Base-by-base conservation (phyloP, 2,113 vertebrate genomes). In the Cheilinus undulatus region DNA sequence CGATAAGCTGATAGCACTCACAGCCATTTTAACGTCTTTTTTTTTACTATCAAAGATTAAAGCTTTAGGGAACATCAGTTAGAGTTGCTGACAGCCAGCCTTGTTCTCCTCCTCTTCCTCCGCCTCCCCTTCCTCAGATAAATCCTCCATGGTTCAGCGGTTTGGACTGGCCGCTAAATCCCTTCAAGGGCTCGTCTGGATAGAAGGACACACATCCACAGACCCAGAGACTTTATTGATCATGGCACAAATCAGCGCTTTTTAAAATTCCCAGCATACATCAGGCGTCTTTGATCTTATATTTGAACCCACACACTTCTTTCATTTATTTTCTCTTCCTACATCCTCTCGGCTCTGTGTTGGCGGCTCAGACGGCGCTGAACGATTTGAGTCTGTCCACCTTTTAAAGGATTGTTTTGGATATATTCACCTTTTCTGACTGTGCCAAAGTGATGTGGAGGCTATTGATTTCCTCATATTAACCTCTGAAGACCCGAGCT, bases 101-200 rank as follows among this genome's bases (percentile, higher is more conserved):
- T 19, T 28, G 69, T 62, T 32, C 59, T 45, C 45, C 38, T 9
- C 40, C 30, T 67, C 58, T 48, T 66, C 42, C 71, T n/a, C 60
- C 4, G 59, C 22, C 20, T 84, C 26, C 72, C 53, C 27, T 15
- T 23, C 46, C 46, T 66, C 82, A 59, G 74, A 79, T 86, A 77
- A 75, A 61, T 68, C 53, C 73, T 38, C 51, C 32, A 43, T 6
- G 48, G 52, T 69, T 86, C 48, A 73, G 56, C 65, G 68, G 66
- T 73, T 79, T 60, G 24, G 71, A 72, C 38, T 80, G 69, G 53
- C 62, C 57, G 58, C 73, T 73, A 78, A 83, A 84, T 84, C 76
- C 78, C 62, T 80, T 78, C 68, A 68, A 80, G 42, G 61, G 53
- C 65, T 60, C 27, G 14, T 45, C 59, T 52, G 38, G 68, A 58